Evolutionary conservation across 2,113 vertebrate species (phyloP).

Genomic region (Notiomystis cincta): DNA sequence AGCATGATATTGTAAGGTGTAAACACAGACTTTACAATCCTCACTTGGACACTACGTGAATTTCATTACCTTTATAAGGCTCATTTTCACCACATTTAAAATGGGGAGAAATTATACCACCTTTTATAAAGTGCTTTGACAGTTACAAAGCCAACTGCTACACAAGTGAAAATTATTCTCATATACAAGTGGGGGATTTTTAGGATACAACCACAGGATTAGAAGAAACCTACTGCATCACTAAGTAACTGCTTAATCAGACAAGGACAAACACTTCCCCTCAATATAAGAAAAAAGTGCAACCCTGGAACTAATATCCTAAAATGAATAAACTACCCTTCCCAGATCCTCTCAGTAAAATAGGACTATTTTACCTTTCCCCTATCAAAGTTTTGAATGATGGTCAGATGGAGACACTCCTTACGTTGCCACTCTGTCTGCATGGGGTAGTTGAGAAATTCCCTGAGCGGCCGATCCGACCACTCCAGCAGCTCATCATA

Average conservation of each 20-base stretch:
- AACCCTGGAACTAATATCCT: background rate
- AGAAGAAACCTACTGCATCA: background rate
- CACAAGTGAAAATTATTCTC: background rate
- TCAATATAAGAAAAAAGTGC: background rate
- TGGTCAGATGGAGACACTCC: conserved; percentile 91
- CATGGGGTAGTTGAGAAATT: conserved; percentile 97
- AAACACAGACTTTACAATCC: background rate
- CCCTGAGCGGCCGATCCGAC: conserved; percentile 91
- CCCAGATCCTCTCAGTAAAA: background rate
- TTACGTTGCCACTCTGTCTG: conserved; percentile 98
- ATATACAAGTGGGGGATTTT: background rate
- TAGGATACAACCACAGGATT: background rate
- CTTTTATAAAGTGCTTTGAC: background rate
- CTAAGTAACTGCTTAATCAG: background rate
- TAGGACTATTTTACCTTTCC: conserved; percentile 72
- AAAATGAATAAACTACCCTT: background rate
- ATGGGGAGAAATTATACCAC: background rate
- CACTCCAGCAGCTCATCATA: conserved; percentile 96
- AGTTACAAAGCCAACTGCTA: background rate
- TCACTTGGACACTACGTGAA: background rate
- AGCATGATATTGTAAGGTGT: background rate
- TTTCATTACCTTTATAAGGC: background rate
- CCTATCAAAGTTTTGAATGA: conserved; percentile 96
- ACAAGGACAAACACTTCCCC: background rate
- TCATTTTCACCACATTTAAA: background rate